Conservation (phyloP, 2,113 vertebrate species). For the Ondatra zibethicus region DNA sequence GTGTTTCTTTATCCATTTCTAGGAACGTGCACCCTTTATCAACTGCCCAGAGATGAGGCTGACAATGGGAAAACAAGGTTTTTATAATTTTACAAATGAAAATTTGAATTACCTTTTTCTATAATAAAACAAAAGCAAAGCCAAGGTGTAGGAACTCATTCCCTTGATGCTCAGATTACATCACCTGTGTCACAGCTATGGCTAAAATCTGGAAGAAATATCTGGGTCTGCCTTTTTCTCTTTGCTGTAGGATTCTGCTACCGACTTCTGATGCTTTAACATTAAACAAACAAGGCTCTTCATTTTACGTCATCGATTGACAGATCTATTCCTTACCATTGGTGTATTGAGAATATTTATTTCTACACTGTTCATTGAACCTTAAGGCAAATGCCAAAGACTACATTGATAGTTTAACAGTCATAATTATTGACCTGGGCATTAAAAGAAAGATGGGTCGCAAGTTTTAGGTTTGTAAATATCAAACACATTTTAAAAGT, state of each 20-base stretch:
- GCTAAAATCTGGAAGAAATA: not conserved
- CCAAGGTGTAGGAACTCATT: not conserved
- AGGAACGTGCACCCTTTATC: not conserved
- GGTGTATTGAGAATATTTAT: not conserved
- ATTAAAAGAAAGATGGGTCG: not conserved
- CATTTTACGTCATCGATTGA: not conserved
- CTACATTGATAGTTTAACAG: not conserved
- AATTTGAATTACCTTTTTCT: slow-evolving; percentile 38
- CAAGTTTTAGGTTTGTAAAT: slow-evolving; percentile 31
- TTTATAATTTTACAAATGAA: not conserved
- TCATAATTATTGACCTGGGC: not conserved
- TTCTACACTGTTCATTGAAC: not conserved
- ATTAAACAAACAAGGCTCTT: not conserved
- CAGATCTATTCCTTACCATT: not conserved
- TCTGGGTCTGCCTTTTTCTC: not conserved
- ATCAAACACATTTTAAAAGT: not conserved
- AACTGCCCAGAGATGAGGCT: not conserved
- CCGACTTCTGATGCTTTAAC: not conserved
- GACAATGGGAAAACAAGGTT: not conserved
- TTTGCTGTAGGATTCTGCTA: not conserved
- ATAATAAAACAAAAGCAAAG: not conserved
- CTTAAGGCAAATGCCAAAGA: not conserved
- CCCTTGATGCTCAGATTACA: not conserved
- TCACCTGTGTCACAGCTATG: not conserved
- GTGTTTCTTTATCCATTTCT: not conserved